A percentile compares a stretch with the other conserved stretches of the same genome.
These are phyloP conservation scores for Dreissena rostriformis DNA, from an alignment of 1,140 invertebrate genomes.

Conservation along the genomic window DNA sequence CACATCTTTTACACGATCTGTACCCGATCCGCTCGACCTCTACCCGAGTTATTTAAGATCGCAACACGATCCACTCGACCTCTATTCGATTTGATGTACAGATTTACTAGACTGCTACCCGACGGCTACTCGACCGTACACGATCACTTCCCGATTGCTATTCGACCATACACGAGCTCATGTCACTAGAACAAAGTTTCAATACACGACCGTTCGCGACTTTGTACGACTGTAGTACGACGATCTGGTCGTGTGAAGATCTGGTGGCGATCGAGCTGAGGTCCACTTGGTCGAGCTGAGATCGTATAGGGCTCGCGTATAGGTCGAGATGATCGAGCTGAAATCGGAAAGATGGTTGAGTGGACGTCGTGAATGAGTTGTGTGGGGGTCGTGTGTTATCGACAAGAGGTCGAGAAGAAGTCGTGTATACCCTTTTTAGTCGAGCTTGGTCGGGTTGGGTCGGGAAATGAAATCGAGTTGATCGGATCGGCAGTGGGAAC, in stretches of 20 bases:
- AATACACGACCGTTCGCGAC: too few relatives aligned
- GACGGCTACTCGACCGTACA: slow-evolving; percentile 14
- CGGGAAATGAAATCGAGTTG: slow-evolving; percentile 33
- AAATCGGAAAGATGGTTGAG: too few relatives aligned
- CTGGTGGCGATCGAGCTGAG: too few relatives aligned
- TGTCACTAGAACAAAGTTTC: too few relatives aligned
- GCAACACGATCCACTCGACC: slow-evolving; percentile 16
- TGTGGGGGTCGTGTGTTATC: too few relatives aligned
- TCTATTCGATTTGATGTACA: slow-evolving; percentile 28
- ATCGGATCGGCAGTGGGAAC: slow-evolving; percentile 33
- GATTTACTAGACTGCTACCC: slow-evolving; percentile 32
- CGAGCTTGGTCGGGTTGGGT: slow-evolving; percentile 38
- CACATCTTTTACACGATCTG: slow-evolving; percentile 41
- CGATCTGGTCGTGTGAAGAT: too few relatives aligned
- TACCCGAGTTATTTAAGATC: slow-evolving; percentile 13
- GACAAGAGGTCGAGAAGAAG: slow-evolving; percentile 29
- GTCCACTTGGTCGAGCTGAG: too few relatives aligned
- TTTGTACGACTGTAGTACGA: too few relatives aligned
- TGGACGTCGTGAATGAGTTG: too few relatives aligned
- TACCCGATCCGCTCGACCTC: slow-evolving; percentile 33
- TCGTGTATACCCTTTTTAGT: slow-evolving; percentile 37
- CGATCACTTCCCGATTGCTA: slow-evolving; percentile 18
- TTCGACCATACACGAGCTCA: slow-evolving; percentile 18
- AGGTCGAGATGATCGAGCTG: too few relatives aligned
- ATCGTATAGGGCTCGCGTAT: too few relatives aligned